Evolutionary conservation across 2,797 vertebrate genomes (phyloP).

Genomic region (Ctenochaetus hawaiiensis): DNA sequence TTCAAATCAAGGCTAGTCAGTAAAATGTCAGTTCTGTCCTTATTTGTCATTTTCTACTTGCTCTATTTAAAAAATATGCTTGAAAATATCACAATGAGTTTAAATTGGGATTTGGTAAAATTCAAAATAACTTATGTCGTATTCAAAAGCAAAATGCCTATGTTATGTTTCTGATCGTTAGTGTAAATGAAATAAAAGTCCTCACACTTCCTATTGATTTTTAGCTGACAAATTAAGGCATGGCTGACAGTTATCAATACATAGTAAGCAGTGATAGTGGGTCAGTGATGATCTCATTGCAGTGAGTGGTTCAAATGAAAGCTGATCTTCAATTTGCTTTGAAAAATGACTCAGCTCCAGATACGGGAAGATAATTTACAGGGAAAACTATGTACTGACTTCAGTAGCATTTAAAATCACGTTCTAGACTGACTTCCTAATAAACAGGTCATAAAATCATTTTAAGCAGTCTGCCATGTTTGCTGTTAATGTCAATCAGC

Average conservation of each 20-base stretch:
- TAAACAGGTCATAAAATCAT: not conserved
- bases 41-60: not conserved
- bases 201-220: slow-evolving; percentile 38
- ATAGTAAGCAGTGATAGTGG: slow-evolving; percentile 34
- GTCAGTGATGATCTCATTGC: slow-evolving; percentile 59
- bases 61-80: not conserved
- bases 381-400: slow-evolving; percentile 13
- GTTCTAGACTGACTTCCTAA: not conserved
- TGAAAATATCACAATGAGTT: not conserved
- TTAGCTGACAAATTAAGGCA: slow-evolving; percentile 39
- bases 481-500: not conserved
- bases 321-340: slow-evolving; percentile 60
- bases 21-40: slow-evolving; percentile 6
- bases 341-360: slow-evolving; percentile 40
- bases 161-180: not conserved
- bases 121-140: not conserved
- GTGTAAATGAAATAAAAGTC: slow-evolving; percentile 9
- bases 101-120: not conserved
- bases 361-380: slow-evolving; percentile 40
- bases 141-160: not conserved
- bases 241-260: slow-evolving; percentile 18
- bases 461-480: not conserved
- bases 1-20: slow-evolving; percentile 8
- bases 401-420: not conserved
- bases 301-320: slow-evolving; percentile 62